These are phyloP conservation scores for Synergus japonicus DNA, from an alignment of 2,888 invertebrate species.

Conservation along the genomic window DNA sequence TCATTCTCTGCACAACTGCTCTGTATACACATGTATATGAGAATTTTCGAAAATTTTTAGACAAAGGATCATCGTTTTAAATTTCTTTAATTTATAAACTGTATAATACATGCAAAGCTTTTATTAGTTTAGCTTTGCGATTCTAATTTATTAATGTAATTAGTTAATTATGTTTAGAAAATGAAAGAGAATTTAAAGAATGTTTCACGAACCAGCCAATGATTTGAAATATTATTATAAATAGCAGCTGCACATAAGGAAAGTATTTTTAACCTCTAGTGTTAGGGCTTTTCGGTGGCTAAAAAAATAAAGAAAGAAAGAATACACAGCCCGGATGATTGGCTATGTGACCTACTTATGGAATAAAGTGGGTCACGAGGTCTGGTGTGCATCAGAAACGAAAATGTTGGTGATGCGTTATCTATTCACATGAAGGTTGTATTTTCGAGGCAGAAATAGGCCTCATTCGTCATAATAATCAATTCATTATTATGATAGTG, in stretches of 20 bases:
- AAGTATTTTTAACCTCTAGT: background rate
- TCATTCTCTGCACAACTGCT: too few species aligned
- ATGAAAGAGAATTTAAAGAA: too few species aligned
- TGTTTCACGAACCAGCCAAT: too few species aligned
- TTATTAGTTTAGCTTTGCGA: too few species aligned
- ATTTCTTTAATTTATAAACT: too few species aligned
- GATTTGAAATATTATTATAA: background rate
- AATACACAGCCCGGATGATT: background rate
- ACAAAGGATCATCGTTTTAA: too few species aligned
- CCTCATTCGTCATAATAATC: background rate
- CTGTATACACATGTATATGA: too few species aligned
- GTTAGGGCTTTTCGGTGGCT: background rate
- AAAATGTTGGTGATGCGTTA: conserved; percentile 45
- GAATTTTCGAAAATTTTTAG: too few species aligned
- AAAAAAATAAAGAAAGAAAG: background rate
- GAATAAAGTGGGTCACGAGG: conserved; percentile 44
- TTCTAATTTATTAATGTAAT: too few species aligned
- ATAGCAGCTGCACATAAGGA: background rate
- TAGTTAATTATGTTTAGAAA: too few species aligned
- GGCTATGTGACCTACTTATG: conserved; percentile 32
- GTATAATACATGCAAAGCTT: too few species aligned
- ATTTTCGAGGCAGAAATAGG: background rate
- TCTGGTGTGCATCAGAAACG: conserved; percentile 46
- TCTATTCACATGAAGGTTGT: background rate
- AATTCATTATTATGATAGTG: background rate